Conservation (phyloP, 2,113 vertebrate species). For the Syngnathoides biaculeatus region DNA sequence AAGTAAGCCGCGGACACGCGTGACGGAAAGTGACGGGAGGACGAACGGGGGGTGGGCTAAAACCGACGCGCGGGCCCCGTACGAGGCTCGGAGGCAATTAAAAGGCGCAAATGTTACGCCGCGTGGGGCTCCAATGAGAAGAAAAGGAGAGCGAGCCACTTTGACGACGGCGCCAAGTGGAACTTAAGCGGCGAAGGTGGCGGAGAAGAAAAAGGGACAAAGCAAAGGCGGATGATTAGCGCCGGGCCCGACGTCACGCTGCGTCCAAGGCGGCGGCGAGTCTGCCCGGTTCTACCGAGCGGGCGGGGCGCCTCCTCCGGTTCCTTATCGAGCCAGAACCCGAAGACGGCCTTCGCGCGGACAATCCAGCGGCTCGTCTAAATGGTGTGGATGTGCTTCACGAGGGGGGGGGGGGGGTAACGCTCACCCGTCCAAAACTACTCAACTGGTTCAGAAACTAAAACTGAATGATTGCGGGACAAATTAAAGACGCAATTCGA, state of each 20-base stretch:
- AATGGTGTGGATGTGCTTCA: too few relatives aligned
- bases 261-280: too few relatives aligned
- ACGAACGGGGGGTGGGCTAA: constrained; percentile 55
- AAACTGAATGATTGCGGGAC: constrained; percentile 25
- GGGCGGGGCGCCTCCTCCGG: constrained; percentile 39
- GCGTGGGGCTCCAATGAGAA: constrained; percentile 59
- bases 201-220: constrained; percentile 58
- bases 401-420: too few relatives aligned
- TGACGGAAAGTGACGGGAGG: constrained; percentile 64
- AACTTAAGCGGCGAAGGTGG: constrained; percentile 54
- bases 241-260: constrained; percentile 63
- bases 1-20: constrained; percentile 64
- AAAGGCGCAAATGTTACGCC: constrained; percentile 64
- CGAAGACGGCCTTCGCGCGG: constrained; percentile 47
- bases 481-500: constrained; percentile 32
- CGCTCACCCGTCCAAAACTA: constrained; percentile 12
- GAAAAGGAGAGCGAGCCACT: constrained; percentile 41
- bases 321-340: constrained; percentile 57
- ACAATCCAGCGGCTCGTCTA: too few relatives aligned
- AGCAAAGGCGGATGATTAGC: constrained; percentile 66
- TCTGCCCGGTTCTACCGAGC: too few relatives aligned
- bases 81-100: constrained; percentile 66
- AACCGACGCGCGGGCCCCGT: constrained; percentile 68
- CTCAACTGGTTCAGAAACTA: constrained; percentile 47
- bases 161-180: constrained; percentile 65